A percentile compares a stretch with the other conserved stretches of the same genome.
Conservation (phyloP, 1,140 invertebrate species). For the Lethocerus indicus region DNA sequence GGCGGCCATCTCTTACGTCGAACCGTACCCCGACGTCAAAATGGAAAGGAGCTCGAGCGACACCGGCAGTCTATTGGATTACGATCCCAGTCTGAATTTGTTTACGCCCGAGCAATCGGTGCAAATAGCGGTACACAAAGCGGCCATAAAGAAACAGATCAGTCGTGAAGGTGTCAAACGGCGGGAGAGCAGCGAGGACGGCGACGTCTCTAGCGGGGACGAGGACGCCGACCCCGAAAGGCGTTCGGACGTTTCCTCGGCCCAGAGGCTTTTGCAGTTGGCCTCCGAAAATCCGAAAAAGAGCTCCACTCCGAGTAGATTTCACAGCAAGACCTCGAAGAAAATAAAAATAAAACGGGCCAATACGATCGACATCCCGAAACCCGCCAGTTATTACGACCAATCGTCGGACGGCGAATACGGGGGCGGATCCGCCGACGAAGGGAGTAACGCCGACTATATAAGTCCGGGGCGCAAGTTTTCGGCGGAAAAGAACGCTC, state of each 20-base stretch:
- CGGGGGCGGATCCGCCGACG: conserved; percentile 15
- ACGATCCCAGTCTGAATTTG: conserved; percentile 23
- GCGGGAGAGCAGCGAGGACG: conserved; percentile 15
- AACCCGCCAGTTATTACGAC: conserved; percentile 37
- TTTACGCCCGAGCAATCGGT: conserved; percentile 25
- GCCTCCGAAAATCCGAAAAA: conserved; percentile 22
- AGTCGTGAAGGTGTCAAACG: conserved; percentile 16
- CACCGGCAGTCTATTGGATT: conserved; percentile 16
- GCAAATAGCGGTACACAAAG: conserved; percentile 28
- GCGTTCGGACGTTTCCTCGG: conserved; percentile 16
- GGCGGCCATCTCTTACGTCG: conserved; percentile 9
- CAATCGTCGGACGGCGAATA: conserved; percentile 20
- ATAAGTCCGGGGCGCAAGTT: not conserved
- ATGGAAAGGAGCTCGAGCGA: conserved; percentile 4
- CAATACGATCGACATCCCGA: conserved; percentile 75
- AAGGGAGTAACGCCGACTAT: conserved; percentile 8
- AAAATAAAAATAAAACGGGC: conserved; percentile 67
- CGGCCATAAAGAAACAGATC: conserved; percentile 28
- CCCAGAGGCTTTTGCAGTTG: conserved; percentile 20
- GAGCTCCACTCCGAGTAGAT: conserved; percentile 19
- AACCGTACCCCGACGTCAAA: not conserved
- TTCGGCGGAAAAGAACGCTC: not conserved
- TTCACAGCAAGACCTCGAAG: conserved; percentile 29
- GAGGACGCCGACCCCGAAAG: conserved; percentile 12
- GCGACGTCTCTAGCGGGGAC: conserved; percentile 19